Evolutionary conservation across 2,113 vertebrate species (phyloP).

Genomic region (Ictalurus furcatus): DNA sequence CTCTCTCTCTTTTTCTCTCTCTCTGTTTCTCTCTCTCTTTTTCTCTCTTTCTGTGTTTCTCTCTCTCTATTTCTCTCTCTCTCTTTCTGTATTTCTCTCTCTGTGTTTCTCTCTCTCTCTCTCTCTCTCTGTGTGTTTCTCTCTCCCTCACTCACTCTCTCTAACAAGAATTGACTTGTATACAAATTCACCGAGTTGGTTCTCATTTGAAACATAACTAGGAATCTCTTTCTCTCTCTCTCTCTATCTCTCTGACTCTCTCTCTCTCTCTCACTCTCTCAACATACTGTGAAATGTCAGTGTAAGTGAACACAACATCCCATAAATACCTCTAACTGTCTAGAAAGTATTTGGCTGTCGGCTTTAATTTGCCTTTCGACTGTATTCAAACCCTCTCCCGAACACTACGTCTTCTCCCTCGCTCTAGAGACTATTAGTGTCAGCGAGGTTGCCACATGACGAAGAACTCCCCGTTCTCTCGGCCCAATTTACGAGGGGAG

Average conservation of each 20-base stretch:
- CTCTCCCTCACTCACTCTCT: background rate
- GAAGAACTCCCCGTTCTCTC: conserved; percentile 12
- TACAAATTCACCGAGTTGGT: conserved; percentile 11
- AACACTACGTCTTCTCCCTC: conserved; percentile 12
- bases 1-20: background rate
- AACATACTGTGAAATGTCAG: conserved; percentile 1
- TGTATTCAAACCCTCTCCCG: conserved; percentile 27
- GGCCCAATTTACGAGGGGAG: background rate
- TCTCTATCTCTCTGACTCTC: background rate
- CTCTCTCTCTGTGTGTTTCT: background rate
- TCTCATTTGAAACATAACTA: conserved; percentile 4
- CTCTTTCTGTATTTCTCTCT: too few relatives aligned
- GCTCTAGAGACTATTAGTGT: conserved; percentile 48
- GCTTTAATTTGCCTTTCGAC: conserved; percentile 38
- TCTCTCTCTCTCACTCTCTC: background rate
- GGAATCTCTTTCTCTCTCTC: background rate
- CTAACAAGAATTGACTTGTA: conserved; percentile 22
- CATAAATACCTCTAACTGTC: conserved; percentile 34
- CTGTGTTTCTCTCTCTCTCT: too few relatives aligned
- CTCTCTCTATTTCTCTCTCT: too few relatives aligned
- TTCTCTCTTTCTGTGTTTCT: too few relatives aligned
- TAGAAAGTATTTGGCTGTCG: conserved; percentile 23
- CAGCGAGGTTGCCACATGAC: conserved; percentile 34
- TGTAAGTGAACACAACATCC: conserved; percentile 27
- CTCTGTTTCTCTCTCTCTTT: too few relatives aligned